These are phyloP conservation scores for Amazonetta brasiliensis DNA, from an alignment of 2,797 vertebrate species.

Conservation along the genomic window DNA sequence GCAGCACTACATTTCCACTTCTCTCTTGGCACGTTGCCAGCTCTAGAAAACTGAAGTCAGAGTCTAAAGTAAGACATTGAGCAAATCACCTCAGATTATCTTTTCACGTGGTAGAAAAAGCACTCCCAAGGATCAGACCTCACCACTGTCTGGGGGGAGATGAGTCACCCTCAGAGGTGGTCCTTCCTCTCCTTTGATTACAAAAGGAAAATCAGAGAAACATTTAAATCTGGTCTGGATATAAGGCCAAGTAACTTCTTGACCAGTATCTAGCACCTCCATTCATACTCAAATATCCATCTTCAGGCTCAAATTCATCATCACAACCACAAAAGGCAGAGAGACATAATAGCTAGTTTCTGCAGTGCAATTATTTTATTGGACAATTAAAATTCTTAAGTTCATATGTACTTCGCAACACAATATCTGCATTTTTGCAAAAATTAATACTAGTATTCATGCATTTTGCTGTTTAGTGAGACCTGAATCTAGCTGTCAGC, in stretches of 20 bases:
- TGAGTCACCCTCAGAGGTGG: too few species aligned
- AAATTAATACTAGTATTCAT: background rate
- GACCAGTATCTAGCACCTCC: background rate
- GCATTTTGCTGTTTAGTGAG: background rate
- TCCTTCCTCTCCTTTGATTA: accelerated
- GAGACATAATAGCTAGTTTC: accelerated
- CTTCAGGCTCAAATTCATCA: background rate
- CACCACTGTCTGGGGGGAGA: background rate
- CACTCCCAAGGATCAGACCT: background rate
- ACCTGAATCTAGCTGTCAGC: background rate
- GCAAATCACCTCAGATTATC: background rate
- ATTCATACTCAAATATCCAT: background rate
- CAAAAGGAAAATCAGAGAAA: background rate
- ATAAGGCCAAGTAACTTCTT: accelerated
- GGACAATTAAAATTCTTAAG: background rate
- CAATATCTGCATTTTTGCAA: background rate
- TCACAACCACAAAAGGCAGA: background rate
- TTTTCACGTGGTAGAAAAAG: background rate
- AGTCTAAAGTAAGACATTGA: background rate
- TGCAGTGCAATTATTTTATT: slow-evolving; percentile 51
- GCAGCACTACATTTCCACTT: background rate
- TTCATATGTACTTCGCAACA: background rate
- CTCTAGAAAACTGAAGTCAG: accelerated
- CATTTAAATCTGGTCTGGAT: background rate
- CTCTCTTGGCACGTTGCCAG: accelerated